A percentile compares a stretch with the other conserved stretches of the same genome.
These are phyloP conservation scores for Zaprionus gabonicus DNA, from an alignment of 1,140 invertebrate genomes.

Conservation along the genomic window DNA sequence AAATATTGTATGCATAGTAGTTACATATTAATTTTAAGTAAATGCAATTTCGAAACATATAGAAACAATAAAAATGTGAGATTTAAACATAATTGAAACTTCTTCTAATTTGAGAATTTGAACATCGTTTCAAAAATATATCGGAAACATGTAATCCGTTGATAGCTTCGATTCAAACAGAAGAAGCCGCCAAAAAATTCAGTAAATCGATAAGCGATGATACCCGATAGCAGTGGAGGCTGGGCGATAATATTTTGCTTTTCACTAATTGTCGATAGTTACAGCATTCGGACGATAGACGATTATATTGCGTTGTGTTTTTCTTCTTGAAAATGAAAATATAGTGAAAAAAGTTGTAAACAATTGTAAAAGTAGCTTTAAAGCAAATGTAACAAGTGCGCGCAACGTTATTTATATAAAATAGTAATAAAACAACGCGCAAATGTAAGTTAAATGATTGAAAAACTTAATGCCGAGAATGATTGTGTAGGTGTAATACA, in stretches of 20 bases:
- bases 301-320: constrained; percentile 56
- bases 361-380: constrained; percentile 25
- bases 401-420: not conserved
- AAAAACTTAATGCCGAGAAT: constrained; percentile 35
- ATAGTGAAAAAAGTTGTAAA: constrained; percentile 33
- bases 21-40: constrained; percentile 78
- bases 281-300: constrained; percentile 37
- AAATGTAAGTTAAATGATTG: constrained; percentile 32
- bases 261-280: constrained; percentile 17
- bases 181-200: not conserved
- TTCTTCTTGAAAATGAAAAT: constrained; percentile 44
- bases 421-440: not conserved
- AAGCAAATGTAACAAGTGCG: constrained; percentile 5
- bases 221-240: constrained; percentile 11
- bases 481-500: constrained; percentile 45
- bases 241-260: constrained; percentile 10
- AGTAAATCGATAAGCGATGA: not conserved
- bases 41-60: constrained; percentile 81
- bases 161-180: not conserved
- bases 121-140: not conserved
- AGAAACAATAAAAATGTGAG: constrained; percentile 83
- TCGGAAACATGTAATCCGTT: not conserved
- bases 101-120: not conserved
- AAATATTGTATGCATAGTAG: constrained; percentile 72
- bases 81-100: constrained; percentile 64